Base-by-base conservation (phyloP, 2,113 vertebrate species). In the Protomyctophum bolini region DNA sequence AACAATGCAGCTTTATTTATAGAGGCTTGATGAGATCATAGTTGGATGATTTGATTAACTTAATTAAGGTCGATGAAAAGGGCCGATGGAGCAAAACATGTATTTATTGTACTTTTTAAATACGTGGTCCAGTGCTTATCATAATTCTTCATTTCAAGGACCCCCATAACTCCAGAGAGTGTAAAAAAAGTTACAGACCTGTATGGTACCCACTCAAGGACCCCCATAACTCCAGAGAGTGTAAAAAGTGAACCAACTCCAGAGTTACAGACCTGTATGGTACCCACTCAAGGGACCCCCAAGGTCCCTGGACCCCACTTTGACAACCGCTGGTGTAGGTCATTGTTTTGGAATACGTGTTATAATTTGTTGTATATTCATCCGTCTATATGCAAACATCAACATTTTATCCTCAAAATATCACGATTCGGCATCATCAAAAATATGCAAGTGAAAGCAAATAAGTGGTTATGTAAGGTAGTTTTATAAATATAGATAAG, bases 1-100 rank as follows among this genome's bases (percentile, higher is more conserved):
- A 49, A 76, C 86, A 89, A 85, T 14, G 78, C 21, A 80, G 41
- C 65, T 3, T 66, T 90, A 91, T 92, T 93, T 89, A 89, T 89
- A 89, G 84, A 81, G 33, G 56, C 55, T 8, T 33, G 72, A 75
- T 62, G 66, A 71, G 73, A 80, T 73, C 71, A 66, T 76, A 71
- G 80, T 59, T 66, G 73, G 87, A 82, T 87, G 81, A 89, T 88
- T 91, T 70, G 71, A 90, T 92, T 80, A 77, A 65, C 68, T 86
- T 89, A 77, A 89, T 92, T 88, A 89, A 81, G 79, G 86, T 82
- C 64, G 74, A 79, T 10, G 15, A 74, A 41, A 41, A 41, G 74
- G 73, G 76, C 60, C 83, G 71, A 83, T 83, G 69, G 12, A 77
- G 73, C 58, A 73, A 86, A 86, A 66, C 70, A 21, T 68, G 63